phyloP scores from a whole-genome alignment of 2,888 invertebrate genomes.

The Sinodicranocentrus sp. region DNA sequence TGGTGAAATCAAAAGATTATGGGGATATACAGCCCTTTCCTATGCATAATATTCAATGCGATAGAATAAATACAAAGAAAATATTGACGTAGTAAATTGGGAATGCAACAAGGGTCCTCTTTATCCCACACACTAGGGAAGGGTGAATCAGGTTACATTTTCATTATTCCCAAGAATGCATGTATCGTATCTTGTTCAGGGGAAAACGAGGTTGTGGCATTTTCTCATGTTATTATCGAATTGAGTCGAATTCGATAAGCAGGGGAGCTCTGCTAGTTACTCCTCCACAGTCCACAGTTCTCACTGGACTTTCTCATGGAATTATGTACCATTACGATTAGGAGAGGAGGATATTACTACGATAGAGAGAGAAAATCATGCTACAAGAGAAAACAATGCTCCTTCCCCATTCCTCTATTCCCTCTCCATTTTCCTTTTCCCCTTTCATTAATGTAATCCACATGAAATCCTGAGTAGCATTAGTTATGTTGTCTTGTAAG shows the following conservation, averaged over 20 bases:
- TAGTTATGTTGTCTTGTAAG: slow-evolving; percentile 59
- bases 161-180: slow-evolving; percentile 31
- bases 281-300: background rate
- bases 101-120: background rate
- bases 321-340: slow-evolving; percentile 57
- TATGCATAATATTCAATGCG: too few species aligned
- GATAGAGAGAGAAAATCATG: slow-evolving; percentile 10
- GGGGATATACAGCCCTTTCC: background rate
- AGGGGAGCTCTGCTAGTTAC: background rate
- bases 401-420: too few species aligned
- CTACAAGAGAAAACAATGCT: slow-evolving; percentile 36
- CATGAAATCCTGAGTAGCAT: slow-evolving; percentile 66
- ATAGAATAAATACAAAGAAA: background rate
- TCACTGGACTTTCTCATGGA: slow-evolving; percentile 25
- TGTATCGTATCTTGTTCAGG: background rate
- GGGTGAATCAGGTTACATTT: slow-evolving; percentile 45
- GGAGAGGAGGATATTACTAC: background rate
- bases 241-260: background rate
- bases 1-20: slow-evolving; percentile 62
- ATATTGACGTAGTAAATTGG: too few species aligned
- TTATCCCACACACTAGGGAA: background rate
- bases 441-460: slow-evolving; percentile 63
- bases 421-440: slow-evolving; percentile 29
- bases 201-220: background rate
- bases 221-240: slow-evolving; percentile 7